Percentiles rank a stretch among this genome's conserved stretches.
Conservation (phyloP, 1,140 invertebrate species). For the Bombus confusus region DNA sequence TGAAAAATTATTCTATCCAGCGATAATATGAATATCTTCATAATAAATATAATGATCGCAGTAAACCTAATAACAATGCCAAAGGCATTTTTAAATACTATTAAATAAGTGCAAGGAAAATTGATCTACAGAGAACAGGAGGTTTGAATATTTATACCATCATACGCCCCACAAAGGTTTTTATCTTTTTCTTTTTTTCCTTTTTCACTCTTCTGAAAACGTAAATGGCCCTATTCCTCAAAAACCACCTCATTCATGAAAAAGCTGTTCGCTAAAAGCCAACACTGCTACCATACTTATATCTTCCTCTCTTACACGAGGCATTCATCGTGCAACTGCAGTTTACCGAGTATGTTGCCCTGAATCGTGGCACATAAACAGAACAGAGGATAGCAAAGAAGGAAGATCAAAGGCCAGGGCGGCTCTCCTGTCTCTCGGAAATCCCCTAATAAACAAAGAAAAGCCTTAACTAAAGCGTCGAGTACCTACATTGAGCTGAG, state of each 20-base stretch:
- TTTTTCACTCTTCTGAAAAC: not conserved
- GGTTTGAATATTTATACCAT: not conserved
- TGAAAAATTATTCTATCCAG: no score
- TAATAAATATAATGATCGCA: no score
- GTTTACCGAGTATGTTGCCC: conserved; percentile 7
- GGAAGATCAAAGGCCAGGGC: conserved; percentile 20
- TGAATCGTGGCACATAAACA: conserved; percentile 4
- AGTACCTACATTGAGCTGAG: no score
- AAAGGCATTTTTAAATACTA: no score
- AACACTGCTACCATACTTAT: not conserved
- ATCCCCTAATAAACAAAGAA: conserved; percentile 1
- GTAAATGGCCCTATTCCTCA: no score
- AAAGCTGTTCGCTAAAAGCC: not conserved
- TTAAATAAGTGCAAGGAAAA: not conserved
- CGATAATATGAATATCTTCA: no score
- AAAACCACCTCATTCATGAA: not conserved
- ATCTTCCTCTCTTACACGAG: not conserved
- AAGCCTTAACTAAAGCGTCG: conserved; percentile 8
- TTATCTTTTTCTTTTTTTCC: not conserved
- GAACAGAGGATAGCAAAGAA: not conserved
- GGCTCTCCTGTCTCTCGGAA: not conserved
- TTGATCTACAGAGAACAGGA: not conserved
- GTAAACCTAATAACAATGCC: no score
- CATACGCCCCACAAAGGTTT: not conserved
- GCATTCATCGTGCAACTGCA: conserved; percentile 8